A percentile compares a stretch with the other conserved stretches of the same genome.
Evolutionary conservation across 35 echinoderm and acorn worm genomes (phyloP).

Genomic region (Amphiura filiformis): DNA sequence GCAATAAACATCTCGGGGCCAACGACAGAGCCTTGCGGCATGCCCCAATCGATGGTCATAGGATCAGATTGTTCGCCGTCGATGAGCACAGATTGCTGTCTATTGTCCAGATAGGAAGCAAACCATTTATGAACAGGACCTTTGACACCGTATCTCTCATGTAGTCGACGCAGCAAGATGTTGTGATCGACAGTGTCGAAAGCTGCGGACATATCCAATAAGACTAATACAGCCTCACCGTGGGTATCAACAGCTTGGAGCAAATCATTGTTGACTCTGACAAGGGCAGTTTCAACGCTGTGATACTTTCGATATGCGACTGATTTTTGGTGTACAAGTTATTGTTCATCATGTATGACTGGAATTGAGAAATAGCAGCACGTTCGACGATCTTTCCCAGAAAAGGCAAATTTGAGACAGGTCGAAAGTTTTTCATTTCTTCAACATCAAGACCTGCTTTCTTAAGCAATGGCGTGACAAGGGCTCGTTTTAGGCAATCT

Average conservation of each 20-base stretch:
- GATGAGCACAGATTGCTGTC: conserved; percentile 2
- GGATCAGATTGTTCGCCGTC: neutral
- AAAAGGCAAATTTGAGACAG: conserved; percentile 29
- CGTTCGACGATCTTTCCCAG: conserved; percentile 28
- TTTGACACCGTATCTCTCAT: conserved; percentile 4
- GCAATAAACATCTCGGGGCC: conserved; percentile 10
- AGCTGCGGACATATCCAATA: conserved; percentile 20
- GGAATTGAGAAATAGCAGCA: neutral
- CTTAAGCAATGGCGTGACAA: conserved; percentile 54
- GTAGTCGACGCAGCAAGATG: conserved; percentile 4
- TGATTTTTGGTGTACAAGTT: neutral
- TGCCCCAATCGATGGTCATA: neutral
- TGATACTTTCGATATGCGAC: conserved; percentile 26
- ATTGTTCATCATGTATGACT: neutral
- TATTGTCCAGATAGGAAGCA: neutral
- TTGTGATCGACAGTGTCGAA: conserved; percentile 32
- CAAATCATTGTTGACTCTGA: conserved; percentile 31
- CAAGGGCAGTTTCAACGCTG: conserved; percentile 24
- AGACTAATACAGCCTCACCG: conserved; percentile 7
- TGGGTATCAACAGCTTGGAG: neutral
- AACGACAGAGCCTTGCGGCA: conserved; percentile 9
- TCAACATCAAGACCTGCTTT: conserved; percentile 10
- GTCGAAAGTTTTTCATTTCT: neutral
- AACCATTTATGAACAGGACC: conserved; percentile 22
- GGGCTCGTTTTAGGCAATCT: neutral